These are phyloP conservation scores for Volucella inflata DNA, from an alignment of 2,888 invertebrate species.

Conservation along the genomic window DNA sequence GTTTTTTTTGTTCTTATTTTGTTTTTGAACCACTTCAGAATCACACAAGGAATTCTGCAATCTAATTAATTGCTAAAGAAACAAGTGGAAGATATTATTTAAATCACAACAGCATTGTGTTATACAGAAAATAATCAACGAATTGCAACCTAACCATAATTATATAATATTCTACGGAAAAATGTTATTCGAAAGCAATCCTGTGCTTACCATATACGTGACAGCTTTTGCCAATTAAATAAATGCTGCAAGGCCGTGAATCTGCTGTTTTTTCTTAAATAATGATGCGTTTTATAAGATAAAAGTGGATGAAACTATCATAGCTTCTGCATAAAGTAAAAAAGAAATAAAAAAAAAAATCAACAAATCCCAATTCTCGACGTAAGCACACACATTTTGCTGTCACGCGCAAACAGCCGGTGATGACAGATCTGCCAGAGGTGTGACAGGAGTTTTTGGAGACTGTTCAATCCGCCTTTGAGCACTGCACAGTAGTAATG, in stretches of 20 bases:
- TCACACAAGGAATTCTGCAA: not conserved
- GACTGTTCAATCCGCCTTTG: not conserved
- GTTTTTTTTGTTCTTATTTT: not conserved
- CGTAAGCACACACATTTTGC: constrained; percentile 27
- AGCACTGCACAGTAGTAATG: not conserved
- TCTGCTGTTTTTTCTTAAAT: not conserved
- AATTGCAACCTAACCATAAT: not conserved
- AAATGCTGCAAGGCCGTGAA: not conserved
- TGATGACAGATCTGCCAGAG: not conserved
- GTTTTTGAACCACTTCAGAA: not conserved
- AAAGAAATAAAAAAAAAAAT: constrained; percentile 31
- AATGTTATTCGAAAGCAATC: not conserved
- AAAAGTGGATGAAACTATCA: not conserved
- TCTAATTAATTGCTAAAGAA: not conserved
- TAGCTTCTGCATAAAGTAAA: not conserved
- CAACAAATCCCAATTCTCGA: constrained; percentile 37
- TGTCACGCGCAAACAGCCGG: constrained; percentile 26
- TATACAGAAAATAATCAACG: not conserved
- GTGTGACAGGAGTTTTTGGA: not conserved
- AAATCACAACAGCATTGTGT: not conserved
- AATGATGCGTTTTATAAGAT: not conserved
- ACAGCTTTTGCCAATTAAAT: not conserved
- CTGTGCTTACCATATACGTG: not conserved
- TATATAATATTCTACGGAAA: constrained; percentile 21
- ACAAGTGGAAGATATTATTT: not conserved